Base-by-base conservation (phyloP, 2,888 invertebrate genomes). In the Hetaerina titia region DNA sequence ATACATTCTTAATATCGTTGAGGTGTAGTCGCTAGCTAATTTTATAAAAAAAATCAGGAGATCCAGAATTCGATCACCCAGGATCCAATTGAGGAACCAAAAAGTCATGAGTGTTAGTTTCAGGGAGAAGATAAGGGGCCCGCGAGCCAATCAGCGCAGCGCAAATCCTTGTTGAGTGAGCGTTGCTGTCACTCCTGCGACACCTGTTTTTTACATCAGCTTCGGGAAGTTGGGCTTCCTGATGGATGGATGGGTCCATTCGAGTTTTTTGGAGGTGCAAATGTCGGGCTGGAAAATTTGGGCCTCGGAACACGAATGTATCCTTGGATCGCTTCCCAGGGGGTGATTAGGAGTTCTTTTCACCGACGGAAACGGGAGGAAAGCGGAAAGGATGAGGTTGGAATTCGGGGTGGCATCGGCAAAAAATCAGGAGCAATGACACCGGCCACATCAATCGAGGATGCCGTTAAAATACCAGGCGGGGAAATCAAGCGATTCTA, bases 171-270 rank as follows among this genome's bases (percentile, higher is more conserved):
- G 31, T 25, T 11, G 81, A 81, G 81, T 31, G 81, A 31, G 31
- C 81, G 25, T 13, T 31, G 25, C 31, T 81, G 81, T 81, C 81
- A 81, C 31, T 31, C 81, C 9, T 4, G n/a, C 7, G 69, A n/a
- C 69, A 9, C 9, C 69, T 69, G 9, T 69, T 69, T 69, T 69
- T 17, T 69, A 69, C 11, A 69, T n/a, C 69, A n/a, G 69, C 69
- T 69, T 69, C n/a, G n/a, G 69, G n/a, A 69, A 69, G 69, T 69
- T 69, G n/a, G 69, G 69, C n/a, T 13, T 69, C n/a, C n/a, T 69
- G 69, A 69, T 69, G n/a, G 69, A 69, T 69, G 17, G 69, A 69
- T 69, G 69, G 69, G n/a, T n/a, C n/a, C 69, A 69, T n/a, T 11
- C n/a, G 69, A n/a, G 69, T n/a, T 69, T 17, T 69, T 69, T 69